Evolutionary conservation across 2,888 invertebrate species (phyloP), one percentile per base, ranked within the genome.

Genomic region (Adelphocoris suturalis): DNA sequence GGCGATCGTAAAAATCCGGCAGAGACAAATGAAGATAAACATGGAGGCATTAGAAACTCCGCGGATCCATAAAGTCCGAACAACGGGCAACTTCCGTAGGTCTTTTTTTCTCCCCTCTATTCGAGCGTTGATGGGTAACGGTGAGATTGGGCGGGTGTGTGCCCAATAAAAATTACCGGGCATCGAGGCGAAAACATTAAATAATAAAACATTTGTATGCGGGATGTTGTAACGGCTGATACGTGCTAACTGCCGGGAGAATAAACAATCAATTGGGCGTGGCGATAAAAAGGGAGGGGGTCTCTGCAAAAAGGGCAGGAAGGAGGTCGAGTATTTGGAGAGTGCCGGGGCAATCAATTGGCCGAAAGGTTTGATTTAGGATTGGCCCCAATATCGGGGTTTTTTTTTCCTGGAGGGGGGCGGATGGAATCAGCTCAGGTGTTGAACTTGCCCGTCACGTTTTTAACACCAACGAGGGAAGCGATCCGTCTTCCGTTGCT

Each of bases 221-320:
- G 52, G 82, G 82, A 52, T 52, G 82, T 82, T 82, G 82, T 82
- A 82, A 82, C 82, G 82, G 52, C 52, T 19, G 47, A 82, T 82
- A 82, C 82, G 82, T 82, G 82, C 82, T 82, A 82, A 82, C 52
- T 82, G 82, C 82, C 82, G 82, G 82, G 27, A 55, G 82, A 82
- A 82, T 82, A 82, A 82, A 82, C 82, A 82, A 82, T 82, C 82
- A 82, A 82, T 82, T 82, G 82, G 82, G 82, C 82, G 47, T 82
- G 82, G 82, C 82, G 89, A 75, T 89, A 85, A 86, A 86, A 86
- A 85, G 80, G 57, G 52, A 86, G 76, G 57, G 57, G 27, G 27
- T 37, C 12, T 0, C 4, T 23, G 19, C 16, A 52, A 52, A 23
- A n/a, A 27, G 80, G 27, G 80, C 27, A 80, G 48, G 81, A 14